Conservation (phyloP, 1,140 invertebrate species). For the Drosophila ohnishii region DNA sequence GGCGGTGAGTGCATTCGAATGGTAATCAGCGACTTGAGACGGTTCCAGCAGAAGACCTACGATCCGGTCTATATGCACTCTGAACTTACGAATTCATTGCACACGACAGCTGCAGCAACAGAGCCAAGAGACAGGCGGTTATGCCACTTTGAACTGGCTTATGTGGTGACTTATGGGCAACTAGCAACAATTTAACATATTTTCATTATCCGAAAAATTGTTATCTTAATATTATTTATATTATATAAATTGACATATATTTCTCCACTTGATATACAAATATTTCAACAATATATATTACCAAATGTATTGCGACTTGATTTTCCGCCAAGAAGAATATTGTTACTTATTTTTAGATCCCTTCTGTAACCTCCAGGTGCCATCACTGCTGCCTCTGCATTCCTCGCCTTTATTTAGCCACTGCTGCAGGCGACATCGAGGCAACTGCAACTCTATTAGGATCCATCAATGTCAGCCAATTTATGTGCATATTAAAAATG, state of each 20-base stretch:
- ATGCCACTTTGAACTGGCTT: neutral
- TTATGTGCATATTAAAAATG: slow-evolving; percentile 82
- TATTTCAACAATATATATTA: too few species aligned
- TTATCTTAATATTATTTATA: too few species aligned
- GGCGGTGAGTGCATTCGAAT: slow-evolving; percentile 26
- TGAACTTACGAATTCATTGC: slow-evolving; percentile 64
- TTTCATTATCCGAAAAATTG: too few species aligned
- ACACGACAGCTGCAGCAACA: slow-evolving; percentile 56
- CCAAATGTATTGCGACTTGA: neutral
- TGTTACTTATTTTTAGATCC: neutral
- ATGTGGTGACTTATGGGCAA: neutral
- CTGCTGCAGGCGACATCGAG: slow-evolving; percentile 32
- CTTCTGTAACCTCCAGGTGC: neutral
- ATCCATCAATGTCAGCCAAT: slow-evolving; percentile 80
- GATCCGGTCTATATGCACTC: slow-evolving; percentile 41
- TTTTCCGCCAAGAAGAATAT: neutral
- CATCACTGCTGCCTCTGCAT: neutral
- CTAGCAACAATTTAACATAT: neutral
- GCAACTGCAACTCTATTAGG: slow-evolving; percentile 73
- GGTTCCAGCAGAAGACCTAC: slow-evolving; percentile 3
- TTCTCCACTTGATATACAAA: too few species aligned
- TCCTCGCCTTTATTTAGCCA: slow-evolving; percentile 7
- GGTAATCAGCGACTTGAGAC: slow-evolving; percentile 29
- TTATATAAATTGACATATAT: too few species aligned
- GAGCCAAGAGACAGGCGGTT: slow-evolving; percentile 15